phyloP scores from a whole-genome alignment of 2,888 invertebrate genomes.

The Acheta domesticus region DNA sequence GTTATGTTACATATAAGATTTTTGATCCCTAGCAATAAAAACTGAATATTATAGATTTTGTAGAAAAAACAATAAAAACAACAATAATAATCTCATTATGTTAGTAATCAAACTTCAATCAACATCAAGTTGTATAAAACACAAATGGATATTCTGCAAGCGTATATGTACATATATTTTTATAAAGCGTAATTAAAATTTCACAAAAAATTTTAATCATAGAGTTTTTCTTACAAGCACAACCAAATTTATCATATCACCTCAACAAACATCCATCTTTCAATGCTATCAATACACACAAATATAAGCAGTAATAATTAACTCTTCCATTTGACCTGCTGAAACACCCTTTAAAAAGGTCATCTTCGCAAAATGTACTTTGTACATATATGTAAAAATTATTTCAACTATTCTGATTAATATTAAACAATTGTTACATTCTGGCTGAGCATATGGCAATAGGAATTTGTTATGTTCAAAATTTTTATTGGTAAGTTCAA shows the following conservation, averaged over 20 bases:
- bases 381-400: not conserved
- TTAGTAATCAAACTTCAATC: not conserved
- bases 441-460: not conserved
- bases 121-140: not conserved
- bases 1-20: too few relatives aligned
- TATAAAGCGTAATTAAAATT: not conserved
- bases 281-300: too few relatives aligned
- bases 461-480: not conserved
- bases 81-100: conserved; percentile 11
- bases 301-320: too few relatives aligned
- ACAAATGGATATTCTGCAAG: not conserved
- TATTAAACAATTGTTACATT: not conserved
- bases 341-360: not conserved
- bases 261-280: too few relatives aligned
- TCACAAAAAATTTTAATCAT: not conserved
- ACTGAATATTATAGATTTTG: too few relatives aligned
- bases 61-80: not conserved
- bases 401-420: not conserved
- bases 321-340: too few relatives aligned
- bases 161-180: not conserved
- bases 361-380: not conserved
- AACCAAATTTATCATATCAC: not conserved
- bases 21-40: too few relatives aligned
- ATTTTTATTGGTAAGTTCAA: too few relatives aligned
- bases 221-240: not conserved